Percentiles rank a stretch among this genome's conserved stretches.
phyloP scores from a whole-genome alignment of 2,113 vertebrate genomes.

The Callocephalon fimbriatum region DNA sequence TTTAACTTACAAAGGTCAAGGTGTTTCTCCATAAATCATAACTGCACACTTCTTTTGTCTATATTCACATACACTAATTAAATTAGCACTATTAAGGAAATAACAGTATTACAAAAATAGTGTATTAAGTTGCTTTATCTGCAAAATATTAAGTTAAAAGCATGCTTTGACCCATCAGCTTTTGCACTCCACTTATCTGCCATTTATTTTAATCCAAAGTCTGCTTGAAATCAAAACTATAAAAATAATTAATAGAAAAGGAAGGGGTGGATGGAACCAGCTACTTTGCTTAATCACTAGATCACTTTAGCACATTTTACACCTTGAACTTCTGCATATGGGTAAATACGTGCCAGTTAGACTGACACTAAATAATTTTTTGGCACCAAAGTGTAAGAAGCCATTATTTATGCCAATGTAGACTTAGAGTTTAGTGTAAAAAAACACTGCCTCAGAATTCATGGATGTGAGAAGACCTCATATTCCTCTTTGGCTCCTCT shows the following conservation, averaged over 20 bases:
- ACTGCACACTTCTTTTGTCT: conserved; percentile 56
- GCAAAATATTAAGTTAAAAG: conserved; percentile 72
- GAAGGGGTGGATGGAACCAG: conserved; percentile 49
- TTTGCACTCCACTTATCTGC: conserved; percentile 62
- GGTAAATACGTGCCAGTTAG: conserved; percentile 57
- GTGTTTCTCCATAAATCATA: conserved; percentile 71
- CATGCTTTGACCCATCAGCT: conserved; percentile 48
- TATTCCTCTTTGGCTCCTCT: background rate
- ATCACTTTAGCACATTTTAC: conserved; percentile 61
- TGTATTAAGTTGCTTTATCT: conserved; percentile 57
- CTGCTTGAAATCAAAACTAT: conserved; percentile 57
- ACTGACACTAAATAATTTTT: conserved; percentile 52
- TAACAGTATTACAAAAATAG: conserved; percentile 56
- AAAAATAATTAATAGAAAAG: conserved; percentile 59
- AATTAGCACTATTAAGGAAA: conserved; percentile 69
- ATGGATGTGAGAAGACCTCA: background rate
- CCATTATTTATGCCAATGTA: background rate
- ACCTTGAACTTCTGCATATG: conserved; percentile 44
- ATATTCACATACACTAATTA: conserved; percentile 52
- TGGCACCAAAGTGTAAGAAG: conserved; percentile 14
- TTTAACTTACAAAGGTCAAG: conserved; percentile 72
- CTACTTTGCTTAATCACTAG: conserved; percentile 75
- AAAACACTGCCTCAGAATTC: background rate
- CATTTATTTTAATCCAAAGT: conserved; percentile 73
- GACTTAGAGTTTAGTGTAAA: conserved; percentile 17